Conservation (phyloP, 2,113 vertebrate genomes). For the Martes martes region DNA sequence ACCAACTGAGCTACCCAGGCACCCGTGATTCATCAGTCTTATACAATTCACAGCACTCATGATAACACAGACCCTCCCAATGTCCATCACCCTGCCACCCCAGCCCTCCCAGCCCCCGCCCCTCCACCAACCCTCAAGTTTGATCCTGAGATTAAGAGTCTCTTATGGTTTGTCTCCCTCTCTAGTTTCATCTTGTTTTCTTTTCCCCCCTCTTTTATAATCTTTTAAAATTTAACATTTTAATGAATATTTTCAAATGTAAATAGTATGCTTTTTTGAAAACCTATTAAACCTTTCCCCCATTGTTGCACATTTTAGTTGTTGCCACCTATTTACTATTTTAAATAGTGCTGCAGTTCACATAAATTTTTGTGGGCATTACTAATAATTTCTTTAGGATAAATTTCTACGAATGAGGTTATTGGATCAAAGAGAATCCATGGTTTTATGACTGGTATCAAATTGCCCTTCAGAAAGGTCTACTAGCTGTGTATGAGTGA, state of each 20-base stretch:
- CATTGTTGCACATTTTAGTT: not conserved
- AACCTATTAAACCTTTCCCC: not conserved
- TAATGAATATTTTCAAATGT: not conserved
- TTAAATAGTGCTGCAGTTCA: not conserved
- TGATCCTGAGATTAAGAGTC: too few species aligned
- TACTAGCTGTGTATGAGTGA: not conserved
- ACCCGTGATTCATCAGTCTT: too few species aligned
- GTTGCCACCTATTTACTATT: not conserved
- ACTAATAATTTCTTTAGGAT: not conserved
- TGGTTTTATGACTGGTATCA: not conserved
- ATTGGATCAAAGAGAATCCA: not conserved
- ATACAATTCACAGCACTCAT: too few species aligned
- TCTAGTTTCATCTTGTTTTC: too few species aligned
- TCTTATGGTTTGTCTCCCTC: too few species aligned
- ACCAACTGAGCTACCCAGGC: too few species aligned
- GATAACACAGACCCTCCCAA: too few species aligned
- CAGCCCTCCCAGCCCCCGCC: too few species aligned
- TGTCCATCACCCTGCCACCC: too few species aligned
- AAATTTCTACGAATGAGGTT: not conserved
- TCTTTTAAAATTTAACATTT: constrained; percentile 1
- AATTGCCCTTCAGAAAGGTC: not conserved
- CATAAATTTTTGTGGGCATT: not conserved
- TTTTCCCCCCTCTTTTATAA: not conserved
- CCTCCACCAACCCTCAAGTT: too few species aligned
- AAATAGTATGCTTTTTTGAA: not conserved